Evolutionary conservation across 2,113 vertebrate genomes (phyloP).

Genomic region (Hyaena hyaena): DNA sequence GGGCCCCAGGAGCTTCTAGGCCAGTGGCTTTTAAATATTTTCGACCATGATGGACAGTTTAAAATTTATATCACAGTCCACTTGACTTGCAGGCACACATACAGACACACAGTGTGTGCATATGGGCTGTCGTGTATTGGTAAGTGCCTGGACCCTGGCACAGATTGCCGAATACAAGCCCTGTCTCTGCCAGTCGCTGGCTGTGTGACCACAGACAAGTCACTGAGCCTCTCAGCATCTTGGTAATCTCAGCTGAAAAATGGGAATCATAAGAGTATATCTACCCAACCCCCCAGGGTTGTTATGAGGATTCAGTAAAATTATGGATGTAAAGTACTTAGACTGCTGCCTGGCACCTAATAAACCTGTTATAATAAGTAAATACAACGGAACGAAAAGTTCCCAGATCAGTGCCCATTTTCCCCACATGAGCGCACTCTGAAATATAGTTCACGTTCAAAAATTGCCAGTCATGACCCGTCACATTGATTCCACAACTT

Average conservation of each 20-base stretch:
- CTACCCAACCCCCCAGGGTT: background rate
- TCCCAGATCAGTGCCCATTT: background rate
- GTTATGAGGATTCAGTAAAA: background rate
- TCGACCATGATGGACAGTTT: background rate
- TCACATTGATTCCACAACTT: background rate
- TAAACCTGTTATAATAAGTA: background rate
- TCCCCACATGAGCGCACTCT: background rate
- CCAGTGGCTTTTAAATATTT: background rate
- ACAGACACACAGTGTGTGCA: too few relatives aligned
- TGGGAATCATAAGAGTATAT: accelerated
- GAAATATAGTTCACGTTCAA: background rate
- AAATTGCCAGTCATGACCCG: background rate
- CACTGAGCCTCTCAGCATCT: background rate
- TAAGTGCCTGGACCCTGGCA: background rate
- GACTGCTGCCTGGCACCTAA: background rate
- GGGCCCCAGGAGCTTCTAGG: background rate
- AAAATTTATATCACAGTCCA: background rate
- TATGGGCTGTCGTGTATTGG: accelerated
- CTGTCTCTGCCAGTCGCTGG: background rate
- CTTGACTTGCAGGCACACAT: background rate
- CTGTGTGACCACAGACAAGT: background rate
- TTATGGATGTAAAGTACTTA: background rate
- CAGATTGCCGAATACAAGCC: background rate
- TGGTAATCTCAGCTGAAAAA: background rate
- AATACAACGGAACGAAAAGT: background rate